Conservation (phyloP, 2,113 vertebrate species). For the Gymnorhina tibicen region DNA sequence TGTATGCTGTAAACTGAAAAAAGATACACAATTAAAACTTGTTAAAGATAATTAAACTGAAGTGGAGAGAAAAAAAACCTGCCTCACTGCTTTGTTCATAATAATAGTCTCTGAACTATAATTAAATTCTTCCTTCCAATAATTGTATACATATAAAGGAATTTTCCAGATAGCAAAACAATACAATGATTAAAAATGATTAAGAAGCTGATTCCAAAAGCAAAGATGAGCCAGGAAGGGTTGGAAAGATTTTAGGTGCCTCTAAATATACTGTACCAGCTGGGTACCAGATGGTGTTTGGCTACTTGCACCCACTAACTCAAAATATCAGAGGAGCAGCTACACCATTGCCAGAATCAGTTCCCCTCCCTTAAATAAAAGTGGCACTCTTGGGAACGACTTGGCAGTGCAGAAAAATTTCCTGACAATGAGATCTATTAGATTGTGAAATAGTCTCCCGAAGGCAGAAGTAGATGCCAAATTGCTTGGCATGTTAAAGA, state of each 20-base stretch:
- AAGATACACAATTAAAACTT: conserved; percentile 71
- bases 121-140: conserved; percentile 72
- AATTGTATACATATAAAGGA: conserved; percentile 67
- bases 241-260: conserved; percentile 64
- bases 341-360: conserved; percentile 45
- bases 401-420: conserved; percentile 54
- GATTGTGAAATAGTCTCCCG: conserved; percentile 45
- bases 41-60: conserved; percentile 71
- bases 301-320: conserved; percentile 65
- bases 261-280: conserved; percentile 65
- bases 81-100: conserved; percentile 59
- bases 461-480: conserved; percentile 47
- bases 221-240: conserved; percentile 54
- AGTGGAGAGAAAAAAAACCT: conserved; percentile 37
- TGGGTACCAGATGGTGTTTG: conserved; percentile 71
- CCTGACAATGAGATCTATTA: conserved; percentile 66
- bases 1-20: conserved; percentile 35
- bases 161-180: conserved; percentile 68
- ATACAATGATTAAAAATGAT: conserved; percentile 71
- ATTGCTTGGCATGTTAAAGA: conserved; percentile 29
- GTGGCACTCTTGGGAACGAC: conserved; percentile 39
- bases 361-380: conserved; percentile 68
- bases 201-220: conserved; percentile 66
- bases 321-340: conserved; percentile 57
- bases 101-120: conserved; percentile 68